Base-by-base conservation (phyloP, 2,888 invertebrate genomes). In the Torymus tubicola region DNA sequence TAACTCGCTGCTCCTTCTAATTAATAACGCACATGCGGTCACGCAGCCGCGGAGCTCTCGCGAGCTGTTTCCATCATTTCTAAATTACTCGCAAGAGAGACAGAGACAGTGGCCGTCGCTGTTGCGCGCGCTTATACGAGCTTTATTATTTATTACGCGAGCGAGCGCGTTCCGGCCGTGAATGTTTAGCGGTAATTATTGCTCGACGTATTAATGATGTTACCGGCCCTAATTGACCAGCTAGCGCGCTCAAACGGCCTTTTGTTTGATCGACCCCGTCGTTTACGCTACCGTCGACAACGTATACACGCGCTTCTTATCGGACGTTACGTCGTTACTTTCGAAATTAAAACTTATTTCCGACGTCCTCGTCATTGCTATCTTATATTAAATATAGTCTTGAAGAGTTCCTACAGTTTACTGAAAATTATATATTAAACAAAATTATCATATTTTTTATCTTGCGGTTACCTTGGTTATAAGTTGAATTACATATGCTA, bases 21-120 rank as follows among this genome's bases (percentile, higher is more conserved):
- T 80, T 75, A 75, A 75, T 75, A 75, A 71, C 64, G 57, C 60
- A n/a, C 65, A 52, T 57, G 70, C 42, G 63, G 50, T 69, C 74
- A 64, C 65, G 74, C 73, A 55, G 31, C 21, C 31, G 68, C 13
- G 60, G 50, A 42, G 42, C 42, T 42, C 42, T 42, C 42, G 75
- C 68, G 50, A 68, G 57, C 57, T 63, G 42, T 78, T 78, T 78
- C 73, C 73, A 78, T 78, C 73, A 70, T 75, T 75, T 75, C 65
- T 65, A 80, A 75, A 80, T 75, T 65, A 80, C 74, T 71, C 60
- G 21, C 52, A 16, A 58, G 65, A 52, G 50, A 50, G 42, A 63
- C n/a, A 21, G 16, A 18, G 50, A 50, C 18, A 63, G 16, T 16
- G 16, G 50, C n/a, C 50, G 42, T 8, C 16, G 58, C 21, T 11